Conservation (phyloP, 2,888 invertebrate genomes). For the Netelia melanura region DNA sequence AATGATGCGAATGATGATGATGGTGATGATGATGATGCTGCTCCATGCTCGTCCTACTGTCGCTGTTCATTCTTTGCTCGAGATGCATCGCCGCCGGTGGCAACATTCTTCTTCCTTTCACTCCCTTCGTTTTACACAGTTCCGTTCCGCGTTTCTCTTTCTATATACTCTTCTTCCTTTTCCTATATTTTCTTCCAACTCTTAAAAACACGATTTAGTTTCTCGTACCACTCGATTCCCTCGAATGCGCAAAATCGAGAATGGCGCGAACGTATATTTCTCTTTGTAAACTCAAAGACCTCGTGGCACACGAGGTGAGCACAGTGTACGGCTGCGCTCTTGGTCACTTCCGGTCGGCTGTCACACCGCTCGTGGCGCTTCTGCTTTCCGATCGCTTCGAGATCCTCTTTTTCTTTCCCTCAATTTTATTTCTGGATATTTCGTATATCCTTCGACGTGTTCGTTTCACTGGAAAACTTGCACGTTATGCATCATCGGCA, state of each 20-base stretch:
- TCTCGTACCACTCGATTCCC: not conserved
- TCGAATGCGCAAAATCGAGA: slow-evolving; percentile 2
- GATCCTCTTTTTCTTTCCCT: not conserved
- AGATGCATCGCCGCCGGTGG: slow-evolving; percentile 77
- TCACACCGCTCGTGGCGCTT: slow-evolving; percentile 57
- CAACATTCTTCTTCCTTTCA: slow-evolving; percentile 70
- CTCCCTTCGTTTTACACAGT: no score
- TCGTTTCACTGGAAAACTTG: not conserved
- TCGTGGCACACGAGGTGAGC: slow-evolving; percentile 28
- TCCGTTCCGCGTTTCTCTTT: not conserved
- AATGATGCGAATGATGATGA: slow-evolving; percentile 73
- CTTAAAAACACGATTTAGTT: not conserved
- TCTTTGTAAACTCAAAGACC: not conserved
- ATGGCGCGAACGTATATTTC: slow-evolving; percentile 26
- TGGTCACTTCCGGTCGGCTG: slow-evolving; percentile 60
- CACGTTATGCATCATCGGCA: not conserved
- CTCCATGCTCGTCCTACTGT: slow-evolving; percentile 74
- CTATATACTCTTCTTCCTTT: not conserved
- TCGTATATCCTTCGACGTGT: not conserved
- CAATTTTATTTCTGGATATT: not conserved
- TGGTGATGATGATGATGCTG: slow-evolving; percentile 73
- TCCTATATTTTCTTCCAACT: not conserved
- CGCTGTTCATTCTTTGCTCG: slow-evolving; percentile 75
- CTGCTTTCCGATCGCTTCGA: slow-evolving; percentile 40
- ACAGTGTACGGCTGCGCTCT: not conserved